Evolutionary conservation across 2,797 vertebrate species (phyloP), one percentile per base, ranked within the genome.

Genomic region (Dicrostonyx torquatus): DNA sequence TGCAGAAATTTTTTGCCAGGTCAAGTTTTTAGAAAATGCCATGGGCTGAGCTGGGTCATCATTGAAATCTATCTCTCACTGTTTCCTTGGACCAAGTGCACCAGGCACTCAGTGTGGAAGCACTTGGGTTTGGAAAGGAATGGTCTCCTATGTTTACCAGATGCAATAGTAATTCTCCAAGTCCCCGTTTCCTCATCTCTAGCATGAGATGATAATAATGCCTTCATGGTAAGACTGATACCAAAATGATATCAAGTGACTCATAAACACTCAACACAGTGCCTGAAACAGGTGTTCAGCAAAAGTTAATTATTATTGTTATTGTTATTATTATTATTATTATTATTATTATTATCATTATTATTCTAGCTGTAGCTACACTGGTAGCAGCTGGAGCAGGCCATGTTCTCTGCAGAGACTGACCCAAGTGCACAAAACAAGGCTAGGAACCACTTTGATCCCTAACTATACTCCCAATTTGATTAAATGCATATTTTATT

Each of bases 401-500:
- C 4, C 20, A 10, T 24, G 3, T n/a, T 87, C 43, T 82, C 90
- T 66, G 34, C 22, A 73, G 40, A 26, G 29, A 37, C 48, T 6
- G 1, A 68, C 66, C 80, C 43, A n/a, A 76, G 26, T 34, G 64
- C 55, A 60, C 29, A 31, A 93, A 92, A 70, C 3, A 60, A 78
- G 40, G 84, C 55, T 2, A 10, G 22, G 50, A 45, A 37, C 18
- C 79, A 40, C 18, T 80, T 50, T 45, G 45, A 79, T 43, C 37
- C 29, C 24, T 6, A 90, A 53, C 83, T 76, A 45, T 31, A n/a
- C 50, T 92, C 87, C 75, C 45, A 43, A 90, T 29, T 37, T 50
- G 66, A 93, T 90, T 53, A 55, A 64, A 72, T 43, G n/a, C 9
- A 85, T 43, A 72, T 75, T 85, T 92, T 80, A 84, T 75, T 93